Base-by-base conservation (phyloP, 2,888 invertebrate species). In the Steinernema scapterisci region DNA sequence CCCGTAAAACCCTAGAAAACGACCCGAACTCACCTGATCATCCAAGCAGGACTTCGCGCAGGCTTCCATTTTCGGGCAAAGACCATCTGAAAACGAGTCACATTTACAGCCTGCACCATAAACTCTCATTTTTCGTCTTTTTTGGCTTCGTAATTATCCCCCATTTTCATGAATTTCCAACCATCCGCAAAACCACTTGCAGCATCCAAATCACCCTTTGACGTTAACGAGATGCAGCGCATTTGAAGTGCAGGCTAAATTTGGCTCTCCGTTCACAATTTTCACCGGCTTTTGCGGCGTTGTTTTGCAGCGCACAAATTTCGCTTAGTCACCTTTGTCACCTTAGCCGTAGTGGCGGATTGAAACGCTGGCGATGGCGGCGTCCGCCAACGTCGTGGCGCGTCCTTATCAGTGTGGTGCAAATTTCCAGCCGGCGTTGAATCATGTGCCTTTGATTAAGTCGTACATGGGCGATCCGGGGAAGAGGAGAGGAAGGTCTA, bases 11-110 rank as follows among this genome's bases (percentile, higher is more conserved):
- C n/a, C n/a, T 38, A 38, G 38, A 38, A 38, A 38, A 38, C n/a
- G n/a, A n/a, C n/a, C n/a, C n/a, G n/a, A n/a, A 45, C 71, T 27
- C 2, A 76, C 76, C 54, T 75, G 27, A 56, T 78, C 78, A 16
- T 75, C 71, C 19, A 78, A 70, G 54, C 78, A 78, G 11, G 78
- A 73, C 45, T 74, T 71, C 31, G 78, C 78, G 44, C 78, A 78
- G 13, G 43, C 31, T 51, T 78, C 78, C 71, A 78, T 74, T 44
- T 81, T 76, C 3, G 77, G 77, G 44, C 78, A 78, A 13, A 48
- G 73, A 6, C 80, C 80, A 25, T 44, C 75, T 80, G 51, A 21
- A 76, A 74, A 31, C 11, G 16, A 27, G 31, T 27, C 63, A 19
- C 6, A 54, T 48, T 48, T 48, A 48, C 48, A 48, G 13, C 13